Percentiles rank a stretch among this genome's conserved stretches.
Conservation (phyloP, 1,140 invertebrate genomes). For the Magallana ariakensis region DNA sequence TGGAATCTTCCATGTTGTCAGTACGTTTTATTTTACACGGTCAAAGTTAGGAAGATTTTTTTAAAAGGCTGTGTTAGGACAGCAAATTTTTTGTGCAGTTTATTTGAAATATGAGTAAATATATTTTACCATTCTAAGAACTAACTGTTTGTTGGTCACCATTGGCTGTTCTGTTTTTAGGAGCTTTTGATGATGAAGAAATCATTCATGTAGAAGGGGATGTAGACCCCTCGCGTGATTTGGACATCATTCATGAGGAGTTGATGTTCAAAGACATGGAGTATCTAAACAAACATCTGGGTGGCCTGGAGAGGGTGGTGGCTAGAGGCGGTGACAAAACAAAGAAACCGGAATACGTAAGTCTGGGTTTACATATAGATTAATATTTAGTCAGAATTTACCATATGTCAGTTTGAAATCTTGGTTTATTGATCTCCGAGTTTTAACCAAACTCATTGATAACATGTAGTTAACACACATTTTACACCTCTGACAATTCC, state of each 20-base stretch:
- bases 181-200: constrained; percentile 98
- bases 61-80: neutral
- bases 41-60: neutral
- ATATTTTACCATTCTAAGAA: neutral
- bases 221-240: constrained; percentile 96
- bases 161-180: constrained; percentile 80
- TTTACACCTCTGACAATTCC: no score
- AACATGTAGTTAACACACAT: no score
- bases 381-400: no score
- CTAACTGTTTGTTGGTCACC: no score
- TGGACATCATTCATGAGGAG: constrained; percentile 98
- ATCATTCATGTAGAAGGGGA: constrained; percentile 99
- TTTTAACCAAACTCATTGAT: no score
- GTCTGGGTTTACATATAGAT: constrained; percentile 72
- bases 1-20: constrained; percentile 98
- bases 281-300: constrained; percentile 88
- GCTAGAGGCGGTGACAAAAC: constrained; percentile 97
- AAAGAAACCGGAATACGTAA: constrained; percentile 96
- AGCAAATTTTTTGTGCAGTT: neutral
- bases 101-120: neutral
- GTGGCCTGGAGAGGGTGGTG: constrained; percentile 93
- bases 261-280: constrained; percentile 95
- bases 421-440: no score
- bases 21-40: constrained; percentile 84
- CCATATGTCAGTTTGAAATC: no score